Evolutionary conservation across 2,113 vertebrate genomes (phyloP).

Genomic region (Thunnus thynnus): DNA sequence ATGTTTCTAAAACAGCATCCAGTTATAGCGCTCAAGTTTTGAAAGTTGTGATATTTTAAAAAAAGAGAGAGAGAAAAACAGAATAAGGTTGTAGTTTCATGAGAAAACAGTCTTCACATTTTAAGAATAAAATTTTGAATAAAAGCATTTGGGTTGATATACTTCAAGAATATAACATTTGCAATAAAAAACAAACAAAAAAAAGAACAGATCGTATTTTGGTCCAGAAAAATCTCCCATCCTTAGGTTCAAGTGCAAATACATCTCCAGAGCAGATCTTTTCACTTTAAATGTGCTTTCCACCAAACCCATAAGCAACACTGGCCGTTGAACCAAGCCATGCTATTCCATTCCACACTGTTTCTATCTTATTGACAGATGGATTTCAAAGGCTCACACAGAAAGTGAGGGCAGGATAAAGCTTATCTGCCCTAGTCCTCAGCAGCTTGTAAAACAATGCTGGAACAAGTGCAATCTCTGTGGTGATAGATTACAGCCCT

Average conservation of each 20-base stretch:
- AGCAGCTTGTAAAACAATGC: constrained; percentile 82
- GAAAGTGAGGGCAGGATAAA: constrained; percentile 78
- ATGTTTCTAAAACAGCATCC: neutral
- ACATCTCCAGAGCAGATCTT: constrained; percentile 3
- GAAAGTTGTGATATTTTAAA: too few relatives aligned
- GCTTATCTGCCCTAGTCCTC: constrained; percentile 78
- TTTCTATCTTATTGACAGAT: constrained; percentile 82
- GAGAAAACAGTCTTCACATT: neutral
- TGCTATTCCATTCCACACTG: constrained; percentile 29
- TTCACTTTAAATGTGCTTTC: constrained; percentile 26
- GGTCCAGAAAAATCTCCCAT: neutral
- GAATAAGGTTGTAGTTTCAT: too few relatives aligned
- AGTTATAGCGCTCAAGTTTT: neutral
- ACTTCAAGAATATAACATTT: neutral
- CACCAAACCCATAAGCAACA: constrained; percentile 39
- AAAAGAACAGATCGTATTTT: too few relatives aligned
- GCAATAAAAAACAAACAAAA: neutral
- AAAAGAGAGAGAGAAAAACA: too few relatives aligned
- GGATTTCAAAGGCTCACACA: constrained; percentile 77
- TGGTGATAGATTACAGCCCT: constrained; percentile 81
- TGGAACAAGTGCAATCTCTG: constrained; percentile 80
- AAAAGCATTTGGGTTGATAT: too few relatives aligned
- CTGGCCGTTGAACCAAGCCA: constrained; percentile 17
- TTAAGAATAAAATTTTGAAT: neutral
- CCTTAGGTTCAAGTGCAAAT: neutral